Conservation (phyloP, 2,888 invertebrate species). For the Petrolisthes manimaculis region DNA sequence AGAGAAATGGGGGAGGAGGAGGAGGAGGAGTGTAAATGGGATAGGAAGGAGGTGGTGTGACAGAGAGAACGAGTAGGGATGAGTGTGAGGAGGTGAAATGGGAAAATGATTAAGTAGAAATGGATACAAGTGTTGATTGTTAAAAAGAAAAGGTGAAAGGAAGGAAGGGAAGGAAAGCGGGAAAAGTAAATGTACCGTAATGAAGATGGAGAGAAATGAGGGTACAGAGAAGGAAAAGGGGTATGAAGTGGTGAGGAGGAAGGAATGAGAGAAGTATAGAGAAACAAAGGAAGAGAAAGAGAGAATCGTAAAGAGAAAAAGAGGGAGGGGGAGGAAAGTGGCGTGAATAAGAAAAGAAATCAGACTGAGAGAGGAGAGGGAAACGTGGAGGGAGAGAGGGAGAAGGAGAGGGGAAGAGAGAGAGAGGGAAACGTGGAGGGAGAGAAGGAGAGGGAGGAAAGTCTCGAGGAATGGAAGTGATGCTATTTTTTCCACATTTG, state of each 20-base stretch:
- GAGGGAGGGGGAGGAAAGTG: background rate
- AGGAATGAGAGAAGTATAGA: background rate
- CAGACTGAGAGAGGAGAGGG: background rate
- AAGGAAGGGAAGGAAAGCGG: background rate
- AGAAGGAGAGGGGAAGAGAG: background rate
- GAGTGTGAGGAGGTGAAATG: background rate
- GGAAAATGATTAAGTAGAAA: background rate
- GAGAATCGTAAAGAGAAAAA: background rate
- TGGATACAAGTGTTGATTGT: too few relatives aligned
- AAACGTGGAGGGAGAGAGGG: background rate
- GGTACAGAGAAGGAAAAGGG: background rate
- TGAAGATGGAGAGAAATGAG: background rate
- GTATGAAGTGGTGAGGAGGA: background rate
- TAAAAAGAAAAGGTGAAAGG: too few relatives aligned
- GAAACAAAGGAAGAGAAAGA: background rate
- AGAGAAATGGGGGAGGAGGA: background rate
- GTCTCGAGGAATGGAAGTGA: conserved; percentile 2
- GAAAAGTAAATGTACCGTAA: background rate
- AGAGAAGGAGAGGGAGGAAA: background rate
- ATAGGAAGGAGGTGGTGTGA: background rate
- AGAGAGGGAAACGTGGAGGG: background rate
- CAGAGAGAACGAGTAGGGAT: background rate
- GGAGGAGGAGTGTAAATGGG: background rate
- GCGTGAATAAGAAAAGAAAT: background rate
- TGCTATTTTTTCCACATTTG: conserved; percentile 2